Evolutionary conservation across 2,888 invertebrate genomes (phyloP).

Genomic region (Drosophila acutilabella): DNA sequence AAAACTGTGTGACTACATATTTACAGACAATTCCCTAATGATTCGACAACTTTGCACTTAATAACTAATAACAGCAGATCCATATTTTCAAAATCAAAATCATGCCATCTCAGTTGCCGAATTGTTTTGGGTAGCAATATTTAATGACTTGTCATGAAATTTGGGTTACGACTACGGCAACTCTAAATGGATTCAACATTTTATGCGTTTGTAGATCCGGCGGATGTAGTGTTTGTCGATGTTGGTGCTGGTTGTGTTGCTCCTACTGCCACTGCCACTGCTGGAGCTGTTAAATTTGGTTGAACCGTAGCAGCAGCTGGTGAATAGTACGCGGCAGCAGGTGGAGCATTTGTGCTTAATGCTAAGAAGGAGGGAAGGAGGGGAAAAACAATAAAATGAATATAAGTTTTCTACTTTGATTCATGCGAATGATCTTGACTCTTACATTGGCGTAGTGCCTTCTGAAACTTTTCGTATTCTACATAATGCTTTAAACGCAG

Average conservation of each 20-base stretch:
- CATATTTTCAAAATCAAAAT: slow-evolving; percentile 41
- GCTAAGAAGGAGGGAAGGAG: slow-evolving; percentile 35
- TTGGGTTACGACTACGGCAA: slow-evolving; percentile 32
- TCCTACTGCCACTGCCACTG: slow-evolving; percentile 15
- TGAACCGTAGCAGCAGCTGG: slow-evolving; percentile 68
- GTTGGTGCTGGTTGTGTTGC: slow-evolving; percentile 59
- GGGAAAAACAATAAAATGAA: not conserved
- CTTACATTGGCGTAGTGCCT: slow-evolving; percentile 83
- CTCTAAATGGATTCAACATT: slow-evolving; percentile 29
- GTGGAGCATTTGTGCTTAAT: slow-evolving; percentile 75
- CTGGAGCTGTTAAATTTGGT: slow-evolving; percentile 63
- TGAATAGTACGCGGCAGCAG: slow-evolving; percentile 68
- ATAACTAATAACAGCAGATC: slow-evolving; percentile 50
- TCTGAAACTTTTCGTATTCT: slow-evolving; percentile 85
- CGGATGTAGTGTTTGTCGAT: slow-evolving; percentile 62
- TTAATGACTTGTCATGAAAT: slow-evolving; percentile 71
- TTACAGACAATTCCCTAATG: slow-evolving; percentile 69
- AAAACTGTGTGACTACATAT: slow-evolving; percentile 76
- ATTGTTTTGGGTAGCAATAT: slow-evolving; percentile 35
- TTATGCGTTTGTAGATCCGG: slow-evolving; percentile 68
- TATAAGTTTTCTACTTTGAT: not conserved
- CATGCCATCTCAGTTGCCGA: slow-evolving; percentile 49
- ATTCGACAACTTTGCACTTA: slow-evolving; percentile 66
- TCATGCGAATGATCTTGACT: not conserved
- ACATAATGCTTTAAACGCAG: slow-evolving; percentile 84